Percentiles rank a stretch among this genome's conserved stretches.
These are phyloP conservation scores for Alviniconcha marisindica DNA, from an alignment of 1,140 invertebrate species.

Conservation along the genomic window DNA sequence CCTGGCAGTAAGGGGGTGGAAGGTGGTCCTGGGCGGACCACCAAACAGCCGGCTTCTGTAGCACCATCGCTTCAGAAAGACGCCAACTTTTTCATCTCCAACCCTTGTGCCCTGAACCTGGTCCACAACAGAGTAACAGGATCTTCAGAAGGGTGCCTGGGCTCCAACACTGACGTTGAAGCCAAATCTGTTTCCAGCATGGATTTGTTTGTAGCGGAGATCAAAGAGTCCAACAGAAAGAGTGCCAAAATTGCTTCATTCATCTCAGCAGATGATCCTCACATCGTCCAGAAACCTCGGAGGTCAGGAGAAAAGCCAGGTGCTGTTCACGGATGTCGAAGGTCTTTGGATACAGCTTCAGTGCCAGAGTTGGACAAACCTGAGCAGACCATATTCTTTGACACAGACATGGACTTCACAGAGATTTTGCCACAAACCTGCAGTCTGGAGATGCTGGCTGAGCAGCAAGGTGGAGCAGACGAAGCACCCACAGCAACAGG, in stretches of 20 bases:
- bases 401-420: conserved; percentile 59
- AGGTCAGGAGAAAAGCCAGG: not conserved
- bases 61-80: conserved; percentile 13
- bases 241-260: conserved; percentile 28
- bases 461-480: not conserved
- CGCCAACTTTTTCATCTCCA: conserved; percentile 24
- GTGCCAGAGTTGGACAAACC: not conserved
- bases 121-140: not conserved
- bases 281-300: not conserved
- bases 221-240: conserved; percentile 21
- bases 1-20: not conserved
- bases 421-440: conserved; percentile 43
- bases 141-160: not conserved
- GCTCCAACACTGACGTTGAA: not conserved
- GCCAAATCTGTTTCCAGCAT: not conserved
- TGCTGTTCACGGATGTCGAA: not conserved
- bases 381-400: conserved; percentile 49
- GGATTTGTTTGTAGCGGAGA: conserved; percentile 5
- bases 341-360: no score
- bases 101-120: conserved; percentile 14
- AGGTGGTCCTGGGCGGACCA: not conserved
- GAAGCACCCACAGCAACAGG: not conserved
- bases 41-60: not conserved
- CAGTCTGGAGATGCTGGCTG: not conserved
- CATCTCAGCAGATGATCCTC: not conserved